Base-by-base conservation (phyloP, 2,888 invertebrate species). In the Trachelus troglodyta region DNA sequence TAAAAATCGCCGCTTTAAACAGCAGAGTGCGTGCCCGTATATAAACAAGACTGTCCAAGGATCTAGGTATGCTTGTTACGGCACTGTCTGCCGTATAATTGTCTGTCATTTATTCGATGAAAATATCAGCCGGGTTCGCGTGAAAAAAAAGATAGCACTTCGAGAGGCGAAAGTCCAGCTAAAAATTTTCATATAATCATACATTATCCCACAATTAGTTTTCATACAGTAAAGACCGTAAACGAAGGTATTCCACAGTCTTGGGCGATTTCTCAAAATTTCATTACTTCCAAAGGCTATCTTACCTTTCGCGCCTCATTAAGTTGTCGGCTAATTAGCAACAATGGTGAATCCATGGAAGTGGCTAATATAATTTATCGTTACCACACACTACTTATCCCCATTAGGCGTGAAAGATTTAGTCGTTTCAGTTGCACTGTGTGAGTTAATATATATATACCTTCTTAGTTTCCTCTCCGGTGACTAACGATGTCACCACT, bases 321-420 rank as follows among this genome's bases (percentile, higher is more conserved):
- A 56, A 56, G 23, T 56, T 23, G 23, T 56, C 56, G 56, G 23
- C 23, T 56, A 56, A 56, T 56, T 56, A 23, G 56, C 23, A 56
- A 56, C 56, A 56, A 23, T 23, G 56, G 9, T 23, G 23, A 56
- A 56, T 56, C 56, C 56, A 56, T 23, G 56, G 9, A 56, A 56
- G 56, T 56, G 56, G 23, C 15, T 34, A 79, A 83, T 83, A 82
- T 83, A 85, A 86, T 86, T 86, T 83, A 85, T 85, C 83, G 80
- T 79, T 77, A 77, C 56, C 75, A 76, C 69, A 75, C 73, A 56
- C 78, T 80, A 78, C 81, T 85, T 82, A 83, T 83, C 81, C 78
- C 76, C 76, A 80, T 82, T 85, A 85, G 83, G 69, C 75, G 78
- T 69, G 71, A 73, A 77, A 81, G 86, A 85, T 85, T 83, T 84